phyloP scores from a whole-genome alignment of 2,113 vertebrate genomes.

The Oreochromis tanganicae region DNA sequence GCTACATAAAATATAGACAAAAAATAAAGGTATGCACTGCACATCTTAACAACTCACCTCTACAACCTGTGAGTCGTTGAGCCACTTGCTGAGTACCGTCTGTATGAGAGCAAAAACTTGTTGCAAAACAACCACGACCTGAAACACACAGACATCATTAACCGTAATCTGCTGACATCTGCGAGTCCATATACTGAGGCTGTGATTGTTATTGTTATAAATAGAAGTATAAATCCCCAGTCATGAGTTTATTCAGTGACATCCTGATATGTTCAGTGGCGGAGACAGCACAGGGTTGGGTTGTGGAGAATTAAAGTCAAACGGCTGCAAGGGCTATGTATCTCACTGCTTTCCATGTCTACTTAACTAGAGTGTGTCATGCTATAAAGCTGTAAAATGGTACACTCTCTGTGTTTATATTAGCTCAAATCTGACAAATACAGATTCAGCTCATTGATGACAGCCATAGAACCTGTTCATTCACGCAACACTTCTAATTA shows the following conservation, averaged over 20 bases:
- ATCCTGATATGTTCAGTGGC: background rate
- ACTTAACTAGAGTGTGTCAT: background rate
- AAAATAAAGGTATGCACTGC: rapidly evolving
- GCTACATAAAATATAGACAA: background rate
- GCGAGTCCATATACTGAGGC: background rate
- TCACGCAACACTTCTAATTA: background rate
- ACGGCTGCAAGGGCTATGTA: background rate
- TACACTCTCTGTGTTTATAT: background rate
- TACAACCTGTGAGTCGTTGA: conserved; percentile 97
- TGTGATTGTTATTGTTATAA: background rate
- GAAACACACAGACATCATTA: background rate
- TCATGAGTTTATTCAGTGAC: background rate
- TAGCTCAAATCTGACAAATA: background rate
- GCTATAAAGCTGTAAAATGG: background rate
- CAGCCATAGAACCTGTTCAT: background rate
- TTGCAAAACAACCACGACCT: conserved; percentile 98
- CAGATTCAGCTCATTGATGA: background rate
- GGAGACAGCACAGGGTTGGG: background rate
- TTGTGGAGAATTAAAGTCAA: background rate
- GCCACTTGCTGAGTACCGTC: conserved; percentile 96
- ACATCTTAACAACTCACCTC: conserved; percentile 78
- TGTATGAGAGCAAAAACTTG: conserved; percentile 99
- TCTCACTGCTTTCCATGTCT: background rate
- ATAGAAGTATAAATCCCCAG: background rate
- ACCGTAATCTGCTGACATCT: background rate